Percentiles rank a stretch among this genome's conserved stretches.
Evolutionary conservation across 2,113 vertebrate genomes (phyloP).

Genomic region (Erythrolamprus reginae): DNA sequence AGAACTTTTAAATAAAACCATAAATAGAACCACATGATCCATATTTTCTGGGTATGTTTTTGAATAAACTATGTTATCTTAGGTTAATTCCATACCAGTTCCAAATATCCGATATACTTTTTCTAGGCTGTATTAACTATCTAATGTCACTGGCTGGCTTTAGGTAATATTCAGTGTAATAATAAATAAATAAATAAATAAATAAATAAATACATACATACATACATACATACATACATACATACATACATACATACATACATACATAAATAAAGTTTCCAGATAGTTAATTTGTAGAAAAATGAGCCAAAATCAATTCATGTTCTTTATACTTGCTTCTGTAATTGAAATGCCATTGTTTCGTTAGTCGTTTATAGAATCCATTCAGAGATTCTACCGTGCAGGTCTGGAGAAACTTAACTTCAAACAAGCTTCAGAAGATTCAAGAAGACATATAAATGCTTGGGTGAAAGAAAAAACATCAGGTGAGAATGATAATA

Average conservation of each 20-base stretch:
- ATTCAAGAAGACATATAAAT: conserved; percentile 79
- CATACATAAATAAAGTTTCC: too few species aligned
- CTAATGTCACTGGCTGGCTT: neutral
- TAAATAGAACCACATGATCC: neutral
- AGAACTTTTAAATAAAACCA: neutral
- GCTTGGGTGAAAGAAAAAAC: conserved; percentile 84
- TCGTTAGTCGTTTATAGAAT: conserved; percentile 74
- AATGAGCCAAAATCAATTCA: neutral
- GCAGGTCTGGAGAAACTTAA: conserved; percentile 78
- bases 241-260: too few species aligned
- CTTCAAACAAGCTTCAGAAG: conserved; percentile 73
- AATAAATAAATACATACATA: too few species aligned
- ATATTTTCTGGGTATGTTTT: neutral
- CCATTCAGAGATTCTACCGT: conserved; percentile 75
- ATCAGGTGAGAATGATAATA: conserved; percentile 66
- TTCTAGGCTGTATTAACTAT: neutral
- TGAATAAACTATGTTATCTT: neutral
- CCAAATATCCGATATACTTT: neutral
- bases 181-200: too few species aligned
- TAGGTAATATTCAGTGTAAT: neutral
- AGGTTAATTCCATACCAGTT: neutral
- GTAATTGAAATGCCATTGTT: neutral
- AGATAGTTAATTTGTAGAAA: neutral
- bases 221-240: too few species aligned
- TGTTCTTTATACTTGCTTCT: neutral